Percentiles rank a stretch among this genome's conserved stretches.
These are phyloP conservation scores for Sitobion miscanthi DNA, from an alignment of 1,140 invertebrate species.

Conservation along the genomic window DNA sequence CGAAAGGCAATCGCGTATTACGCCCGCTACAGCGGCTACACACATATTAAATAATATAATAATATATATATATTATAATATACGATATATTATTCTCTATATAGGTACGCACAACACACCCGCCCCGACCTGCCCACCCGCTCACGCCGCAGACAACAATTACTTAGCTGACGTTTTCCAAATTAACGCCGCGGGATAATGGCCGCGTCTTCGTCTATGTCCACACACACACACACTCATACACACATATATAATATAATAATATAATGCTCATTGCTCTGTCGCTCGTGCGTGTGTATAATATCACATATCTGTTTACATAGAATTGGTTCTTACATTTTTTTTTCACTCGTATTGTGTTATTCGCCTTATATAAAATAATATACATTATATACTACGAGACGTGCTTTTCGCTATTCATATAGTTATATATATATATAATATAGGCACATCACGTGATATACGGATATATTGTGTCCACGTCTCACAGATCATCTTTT, in stretches of 20 bases:
- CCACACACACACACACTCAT: no score
- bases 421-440: no score
- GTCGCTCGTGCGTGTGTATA: neutral
- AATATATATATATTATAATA: neutral
- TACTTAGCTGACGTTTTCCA: conserved; percentile 46
- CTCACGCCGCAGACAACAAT: conserved; percentile 25
- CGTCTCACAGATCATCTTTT: neutral
- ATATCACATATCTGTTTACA: neutral
- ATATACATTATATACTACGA: no score
- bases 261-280: neutral
- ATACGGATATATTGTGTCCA: neutral
- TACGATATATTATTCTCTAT: neutral
- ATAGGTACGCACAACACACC: neutral
- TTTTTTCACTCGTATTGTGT: neutral
- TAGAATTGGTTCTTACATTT: neutral
- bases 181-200: conserved; percentile 30
- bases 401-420: neutral
- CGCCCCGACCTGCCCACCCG: neutral
- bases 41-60: neutral
- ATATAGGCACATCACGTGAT: neutral
- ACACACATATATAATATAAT: neutral
- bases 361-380: neutral
- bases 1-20: conserved; percentile 37
- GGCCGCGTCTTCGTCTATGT: neutral
- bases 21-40: neutral